These are phyloP conservation scores for Agapornis roseicollis DNA, from an alignment of 2,113 vertebrate genomes.

Conservation along the genomic window DNA sequence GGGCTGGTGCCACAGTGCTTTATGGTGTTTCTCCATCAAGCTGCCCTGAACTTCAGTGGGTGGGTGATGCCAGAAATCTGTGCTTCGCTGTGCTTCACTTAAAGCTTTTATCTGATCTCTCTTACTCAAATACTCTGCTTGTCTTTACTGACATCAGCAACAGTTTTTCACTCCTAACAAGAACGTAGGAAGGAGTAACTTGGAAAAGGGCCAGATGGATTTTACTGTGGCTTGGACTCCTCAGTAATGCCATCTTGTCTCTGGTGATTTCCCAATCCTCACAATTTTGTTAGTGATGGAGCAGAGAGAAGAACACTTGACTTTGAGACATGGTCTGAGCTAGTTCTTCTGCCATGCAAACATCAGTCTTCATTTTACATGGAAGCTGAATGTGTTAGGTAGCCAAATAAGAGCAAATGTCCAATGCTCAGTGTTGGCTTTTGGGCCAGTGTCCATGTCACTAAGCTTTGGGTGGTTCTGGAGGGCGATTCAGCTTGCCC, in stretches of 20 bases:
- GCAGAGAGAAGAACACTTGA: neutral
- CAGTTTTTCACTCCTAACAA: neutral
- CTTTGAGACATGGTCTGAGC: neutral
- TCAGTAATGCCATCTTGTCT: neutral
- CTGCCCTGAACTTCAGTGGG: neutral
- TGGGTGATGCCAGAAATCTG: neutral
- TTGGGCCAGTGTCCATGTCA: neutral
- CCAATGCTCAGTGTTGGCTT: no score
- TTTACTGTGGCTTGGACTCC: neutral
- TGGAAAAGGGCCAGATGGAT: neutral
- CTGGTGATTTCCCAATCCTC: neutral
- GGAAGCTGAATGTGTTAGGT: neutral
- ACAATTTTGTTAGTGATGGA: neutral
- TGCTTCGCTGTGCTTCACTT: neutral
- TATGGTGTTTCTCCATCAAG: neutral
- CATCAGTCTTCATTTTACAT: neutral
- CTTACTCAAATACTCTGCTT: neutral
- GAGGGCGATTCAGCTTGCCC: accelerated
- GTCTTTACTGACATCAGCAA: neutral
- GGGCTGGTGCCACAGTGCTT: neutral
- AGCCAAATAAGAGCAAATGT: neutral
- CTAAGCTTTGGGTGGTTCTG: neutral
- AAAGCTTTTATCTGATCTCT: neutral
- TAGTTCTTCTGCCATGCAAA: neutral
- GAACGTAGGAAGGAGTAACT: neutral